These are phyloP conservation scores for Ctenodactylus gundi DNA, from an alignment of 2,113 vertebrate genomes.

Conservation along the genomic window DNA sequence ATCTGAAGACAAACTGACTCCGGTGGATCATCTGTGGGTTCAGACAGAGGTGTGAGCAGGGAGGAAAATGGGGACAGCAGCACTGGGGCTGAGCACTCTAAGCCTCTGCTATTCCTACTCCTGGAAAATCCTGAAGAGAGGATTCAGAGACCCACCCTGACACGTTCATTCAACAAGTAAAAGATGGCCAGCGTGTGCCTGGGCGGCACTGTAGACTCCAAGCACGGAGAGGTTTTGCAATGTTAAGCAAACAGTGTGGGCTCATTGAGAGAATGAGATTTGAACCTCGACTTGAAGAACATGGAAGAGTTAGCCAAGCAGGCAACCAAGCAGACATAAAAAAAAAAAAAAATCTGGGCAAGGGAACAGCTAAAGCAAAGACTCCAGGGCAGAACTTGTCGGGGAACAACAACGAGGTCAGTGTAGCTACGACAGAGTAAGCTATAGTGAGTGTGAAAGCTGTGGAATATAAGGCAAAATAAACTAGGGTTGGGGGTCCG, in stretches of 20 bases:
- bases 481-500: not conserved
- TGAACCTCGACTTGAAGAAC: not conserved
- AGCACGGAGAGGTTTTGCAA: not conserved
- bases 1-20: not conserved
- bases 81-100: not conserved
- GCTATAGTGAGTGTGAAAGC: not conserved
- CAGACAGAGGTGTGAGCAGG: rapidly evolving
- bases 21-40: not conserved
- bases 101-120: not conserved
- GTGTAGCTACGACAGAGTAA: not conserved
- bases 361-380: not conserved
- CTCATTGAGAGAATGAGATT: not conserved
- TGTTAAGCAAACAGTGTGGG: not conserved
- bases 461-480: not conserved
- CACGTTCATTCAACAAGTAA: not conserved
- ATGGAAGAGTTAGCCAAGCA: not conserved
- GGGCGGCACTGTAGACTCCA: not conserved
- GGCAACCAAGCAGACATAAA: not conserved
- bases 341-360: not conserved
- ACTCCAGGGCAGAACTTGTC: not conserved
- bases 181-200: not conserved
- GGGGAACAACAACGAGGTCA: not conserved
- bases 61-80: not conserved
- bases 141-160: not conserved
- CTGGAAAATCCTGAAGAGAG: not conserved